Evolutionary conservation across 2,797 vertebrate species (phyloP), one percentile per base, ranked within the genome.

Genomic region (Chelonia mydas): DNA sequence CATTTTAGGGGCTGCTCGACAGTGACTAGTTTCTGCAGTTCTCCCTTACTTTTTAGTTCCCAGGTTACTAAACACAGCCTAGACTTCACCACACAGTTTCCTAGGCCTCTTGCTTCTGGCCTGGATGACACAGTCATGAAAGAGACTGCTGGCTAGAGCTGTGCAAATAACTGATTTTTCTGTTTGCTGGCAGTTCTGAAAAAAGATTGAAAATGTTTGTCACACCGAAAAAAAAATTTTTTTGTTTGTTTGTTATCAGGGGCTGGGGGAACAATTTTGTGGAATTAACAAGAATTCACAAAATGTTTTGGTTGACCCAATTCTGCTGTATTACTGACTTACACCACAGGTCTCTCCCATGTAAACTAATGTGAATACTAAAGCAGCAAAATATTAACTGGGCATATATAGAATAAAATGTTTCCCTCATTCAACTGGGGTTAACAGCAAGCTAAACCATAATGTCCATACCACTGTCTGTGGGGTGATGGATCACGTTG

Each of bases 401-500:
- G 21, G 21, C 21, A 54, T 19, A 55, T 49, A 77, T 93, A 94
- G 80, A 85, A 61, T 87, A 78, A 86, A 93, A 41, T 72, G n/a
- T 72, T 72, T 68, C n/a, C 33, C 61, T 17, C 33, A 68, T 37
- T 37, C n/a, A 19, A n/a, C 9, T 19, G 17, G 2, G 16, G 7
- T 65, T 65, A 37, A 19, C 61, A 84, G 5, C 65, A 84, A 87
- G 51, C 13, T 37, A 81, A 81, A 53, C 49, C 27, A 57, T 95
- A 74, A 78, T 92, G 25, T 82, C 84, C 59, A 82, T 82, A 72
- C 82, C 16, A 33, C 82, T 95, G 90, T 94, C 84, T 2, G 0
- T 76, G 45, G 51, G 4, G 45, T 96, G 90, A 96, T 33, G 50
- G 91, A 97, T 95, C 79, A 28, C 65, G 50, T 77, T 90, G 93